These are phyloP conservation scores for Fulica atra DNA, from an alignment of 2,113 vertebrate genomes.

Conservation along the genomic window DNA sequence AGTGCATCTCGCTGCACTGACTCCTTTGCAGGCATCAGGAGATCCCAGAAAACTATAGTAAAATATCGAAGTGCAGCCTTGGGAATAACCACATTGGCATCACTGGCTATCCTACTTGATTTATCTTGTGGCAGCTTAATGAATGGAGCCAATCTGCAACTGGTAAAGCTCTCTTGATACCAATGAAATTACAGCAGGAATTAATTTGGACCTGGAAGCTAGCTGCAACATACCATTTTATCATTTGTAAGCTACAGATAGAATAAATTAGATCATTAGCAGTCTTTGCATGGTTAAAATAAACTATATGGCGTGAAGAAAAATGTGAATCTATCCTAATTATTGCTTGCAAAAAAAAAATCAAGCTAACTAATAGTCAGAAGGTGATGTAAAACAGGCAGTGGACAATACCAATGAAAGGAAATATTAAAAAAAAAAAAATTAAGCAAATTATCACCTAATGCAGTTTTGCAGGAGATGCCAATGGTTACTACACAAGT, in stretches of 20 bases:
- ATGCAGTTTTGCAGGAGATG: background rate
- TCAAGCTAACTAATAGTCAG: background rate
- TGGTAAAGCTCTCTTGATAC: constrained; percentile 8
- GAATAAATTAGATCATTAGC: background rate
- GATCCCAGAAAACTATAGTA: background rate
- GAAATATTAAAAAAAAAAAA: background rate
- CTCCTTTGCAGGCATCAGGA: background rate
- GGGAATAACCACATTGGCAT: background rate
- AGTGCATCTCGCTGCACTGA: background rate
- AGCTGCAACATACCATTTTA: background rate
- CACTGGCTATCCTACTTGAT: background rate
- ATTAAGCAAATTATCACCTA: background rate
- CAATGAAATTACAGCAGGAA: background rate
- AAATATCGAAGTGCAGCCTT: background rate
- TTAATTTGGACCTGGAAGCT: background rate
- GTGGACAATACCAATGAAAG: background rate
- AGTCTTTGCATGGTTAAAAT: background rate
- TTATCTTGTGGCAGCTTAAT: background rate
- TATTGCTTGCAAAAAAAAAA: background rate
- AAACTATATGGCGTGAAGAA: background rate
- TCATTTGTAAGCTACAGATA: background rate
- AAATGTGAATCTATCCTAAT: background rate
- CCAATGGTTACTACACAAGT: background rate
- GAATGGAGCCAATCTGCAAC: background rate
- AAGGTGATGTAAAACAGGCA: background rate